A percentile compares a stretch with the other conserved stretches of the same genome.
Evolutionary conservation across 2,113 vertebrate species (phyloP).

Genomic region (Tachysurus vachellii): DNA sequence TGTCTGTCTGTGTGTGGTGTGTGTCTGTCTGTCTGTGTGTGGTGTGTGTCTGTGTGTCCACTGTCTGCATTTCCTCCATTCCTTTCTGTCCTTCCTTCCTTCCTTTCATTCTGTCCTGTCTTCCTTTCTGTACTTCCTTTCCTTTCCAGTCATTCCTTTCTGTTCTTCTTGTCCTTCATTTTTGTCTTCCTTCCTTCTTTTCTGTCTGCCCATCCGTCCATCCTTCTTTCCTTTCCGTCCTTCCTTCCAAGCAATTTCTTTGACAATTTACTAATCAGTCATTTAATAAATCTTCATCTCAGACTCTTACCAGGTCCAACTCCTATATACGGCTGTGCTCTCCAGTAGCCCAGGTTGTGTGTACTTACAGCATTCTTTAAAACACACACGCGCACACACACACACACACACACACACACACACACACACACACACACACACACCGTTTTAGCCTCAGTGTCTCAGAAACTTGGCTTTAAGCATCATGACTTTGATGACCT

Average conservation of each 20-base stretch:
- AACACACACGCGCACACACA: neutral
- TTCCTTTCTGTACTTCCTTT: too few relatives aligned
- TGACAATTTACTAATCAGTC: neutral
- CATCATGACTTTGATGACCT: slow-evolving; percentile 53
- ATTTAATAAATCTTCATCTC: neutral
- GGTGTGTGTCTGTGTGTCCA: neutral
- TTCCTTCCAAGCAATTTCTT: neutral
- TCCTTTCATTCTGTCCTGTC: neutral
- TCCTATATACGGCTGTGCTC: slow-evolving; percentile 83
- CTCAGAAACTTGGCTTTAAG: too few relatives aligned
- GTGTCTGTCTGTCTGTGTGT: neutral
- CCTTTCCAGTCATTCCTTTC: too few relatives aligned
- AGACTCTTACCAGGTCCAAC: slow-evolving; percentile 83
- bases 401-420: neutral
- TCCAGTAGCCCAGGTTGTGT: slow-evolving; percentile 91
- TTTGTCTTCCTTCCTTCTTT: neutral
- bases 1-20: too few relatives aligned
- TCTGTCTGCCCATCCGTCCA: neutral
- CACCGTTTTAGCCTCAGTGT: neutral
- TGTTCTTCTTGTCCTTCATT: too few relatives aligned
- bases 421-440: neutral
- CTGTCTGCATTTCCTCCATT: too few relatives aligned
- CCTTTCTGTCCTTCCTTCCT: neutral
- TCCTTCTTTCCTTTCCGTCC: neutral
- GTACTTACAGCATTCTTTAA: slow-evolving; percentile 80